phyloP scores from a whole-genome alignment of 2,888 invertebrate species.

The Mallateleia sp. region DNA sequence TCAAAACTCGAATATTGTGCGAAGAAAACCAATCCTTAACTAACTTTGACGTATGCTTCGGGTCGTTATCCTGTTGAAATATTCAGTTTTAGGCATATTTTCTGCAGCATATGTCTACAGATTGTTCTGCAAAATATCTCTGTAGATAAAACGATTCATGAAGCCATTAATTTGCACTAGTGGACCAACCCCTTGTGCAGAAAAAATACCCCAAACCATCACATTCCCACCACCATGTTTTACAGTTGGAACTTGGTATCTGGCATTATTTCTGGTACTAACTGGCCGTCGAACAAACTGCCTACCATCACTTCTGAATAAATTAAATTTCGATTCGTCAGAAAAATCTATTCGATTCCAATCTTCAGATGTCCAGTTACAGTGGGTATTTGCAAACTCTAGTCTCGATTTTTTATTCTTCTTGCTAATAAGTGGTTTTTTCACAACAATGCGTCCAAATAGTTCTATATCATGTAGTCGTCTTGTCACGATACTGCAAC shows the following conservation, averaged over 20 bases:
- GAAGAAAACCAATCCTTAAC: not conserved
- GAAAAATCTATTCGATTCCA: constrained; percentile 36
- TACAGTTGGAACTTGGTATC: not conserved
- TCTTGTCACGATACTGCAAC: constrained; percentile 45
- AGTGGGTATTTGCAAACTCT: constrained; percentile 47
- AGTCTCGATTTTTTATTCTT: constrained; percentile 55
- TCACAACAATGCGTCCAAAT: constrained; percentile 45
- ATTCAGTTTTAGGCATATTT: not conserved
- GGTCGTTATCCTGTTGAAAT: constrained; percentile 3
- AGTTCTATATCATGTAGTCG: constrained; percentile 46
- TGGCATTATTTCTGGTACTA: not conserved
- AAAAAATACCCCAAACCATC: not conserved
- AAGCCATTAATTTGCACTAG: constrained; percentile 9
- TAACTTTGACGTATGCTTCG: too few species aligned
- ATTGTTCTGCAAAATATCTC: constrained; percentile 3
- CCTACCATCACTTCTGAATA: not conserved
- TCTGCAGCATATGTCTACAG: not conserved
- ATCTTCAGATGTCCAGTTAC: constrained; percentile 41
- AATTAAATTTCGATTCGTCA: constrained; percentile 34
- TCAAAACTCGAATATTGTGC: not conserved
- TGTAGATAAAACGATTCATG: not conserved
- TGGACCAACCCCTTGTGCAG: not conserved
- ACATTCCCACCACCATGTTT: not conserved
- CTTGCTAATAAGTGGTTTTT: constrained; percentile 36
- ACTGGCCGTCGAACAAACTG: not conserved